Conservation (phyloP, 2,797 vertebrate genomes). For the Enteromius viviparus region DNA sequence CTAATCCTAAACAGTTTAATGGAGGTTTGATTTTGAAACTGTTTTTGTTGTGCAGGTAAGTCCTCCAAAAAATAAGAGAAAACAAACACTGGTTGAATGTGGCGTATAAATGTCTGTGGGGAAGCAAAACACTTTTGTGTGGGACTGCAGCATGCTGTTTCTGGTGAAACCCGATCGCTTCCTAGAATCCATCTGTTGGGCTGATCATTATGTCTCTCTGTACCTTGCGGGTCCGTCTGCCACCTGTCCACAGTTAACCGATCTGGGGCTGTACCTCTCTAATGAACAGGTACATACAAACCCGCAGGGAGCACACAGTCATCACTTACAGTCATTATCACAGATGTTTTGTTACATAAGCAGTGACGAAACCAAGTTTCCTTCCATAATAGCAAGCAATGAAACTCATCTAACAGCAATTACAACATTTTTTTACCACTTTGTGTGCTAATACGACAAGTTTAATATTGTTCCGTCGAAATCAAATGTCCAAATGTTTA, state of each 20-base stretch:
- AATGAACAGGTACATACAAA: slow-evolving; percentile 17
- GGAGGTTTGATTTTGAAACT: not conserved
- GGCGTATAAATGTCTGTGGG: not conserved
- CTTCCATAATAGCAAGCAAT: not conserved
- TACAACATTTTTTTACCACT: not conserved
- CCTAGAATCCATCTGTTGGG: slow-evolving; percentile 27
- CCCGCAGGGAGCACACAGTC: not conserved
- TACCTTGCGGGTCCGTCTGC: slow-evolving; percentile 15
- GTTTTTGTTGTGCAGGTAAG: not conserved
- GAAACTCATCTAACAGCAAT: not conserved
- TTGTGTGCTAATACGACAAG: not conserved
- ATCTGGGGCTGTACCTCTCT: slow-evolving; percentile 1
- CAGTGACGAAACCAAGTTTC: not conserved
- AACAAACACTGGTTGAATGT: slow-evolving; percentile 4
- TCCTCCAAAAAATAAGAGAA: slow-evolving; percentile 1
- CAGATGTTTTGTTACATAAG: slow-evolving; percentile 23
- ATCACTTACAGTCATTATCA: slow-evolving; percentile 19
- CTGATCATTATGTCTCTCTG: slow-evolving; percentile 16
- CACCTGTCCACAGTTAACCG: slow-evolving; percentile 19
- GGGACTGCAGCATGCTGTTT: not conserved
- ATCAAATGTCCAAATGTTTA: slow-evolving; percentile 50
- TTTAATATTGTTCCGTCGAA: not conserved
- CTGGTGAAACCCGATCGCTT: slow-evolving; percentile 23
- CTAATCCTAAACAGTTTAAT: not conserved
- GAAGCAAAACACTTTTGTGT: not conserved